A percentile compares a stretch with the other conserved stretches of the same genome.
Conservation (phyloP, 2,888 invertebrate genomes). For the Monoplex corrugatus region DNA sequence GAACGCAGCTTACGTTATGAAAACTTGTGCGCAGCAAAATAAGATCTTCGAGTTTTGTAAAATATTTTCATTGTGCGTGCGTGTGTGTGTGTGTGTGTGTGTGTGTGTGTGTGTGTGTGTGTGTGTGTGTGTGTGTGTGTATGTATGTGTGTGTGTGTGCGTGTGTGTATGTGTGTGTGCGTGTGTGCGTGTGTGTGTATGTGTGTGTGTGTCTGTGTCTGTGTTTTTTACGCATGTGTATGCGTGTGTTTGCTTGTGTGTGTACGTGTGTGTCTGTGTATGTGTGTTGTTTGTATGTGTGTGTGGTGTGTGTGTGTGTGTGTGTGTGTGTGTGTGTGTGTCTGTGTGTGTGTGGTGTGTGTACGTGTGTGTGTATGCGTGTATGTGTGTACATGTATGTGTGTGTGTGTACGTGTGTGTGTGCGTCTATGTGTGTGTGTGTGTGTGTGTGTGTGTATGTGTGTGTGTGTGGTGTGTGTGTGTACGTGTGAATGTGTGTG, state of each 20-base stretch:
- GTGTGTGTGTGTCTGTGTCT: constrained; percentile 10
- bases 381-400: not conserved
- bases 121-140: constrained; percentile 2
- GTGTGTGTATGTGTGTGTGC: constrained; percentile 23
- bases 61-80: not conserved
- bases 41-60: no score
- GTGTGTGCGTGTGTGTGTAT: not conserved
- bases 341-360: not conserved
- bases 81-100: constrained; percentile 12
- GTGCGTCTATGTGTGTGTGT: not conserved
- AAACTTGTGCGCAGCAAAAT: no score
- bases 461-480: constrained; percentile 19
- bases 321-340: constrained; percentile 5
- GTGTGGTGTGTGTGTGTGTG: constrained; percentile 21
- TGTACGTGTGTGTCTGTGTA: not conserved
- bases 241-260: not conserved
- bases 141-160: not conserved
- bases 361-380: constrained; percentile 19
- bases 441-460: constrained; percentile 20
- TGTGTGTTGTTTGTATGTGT: not conserved
- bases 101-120: constrained; percentile 18
- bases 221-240: no score
- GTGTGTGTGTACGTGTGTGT: constrained; percentile 7
- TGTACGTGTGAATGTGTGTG: not conserved
- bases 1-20: no score